These are phyloP conservation scores for Pseudopleuronectes americanus DNA, from an alignment of 2,797 vertebrate genomes.

Conservation along the genomic window DNA sequence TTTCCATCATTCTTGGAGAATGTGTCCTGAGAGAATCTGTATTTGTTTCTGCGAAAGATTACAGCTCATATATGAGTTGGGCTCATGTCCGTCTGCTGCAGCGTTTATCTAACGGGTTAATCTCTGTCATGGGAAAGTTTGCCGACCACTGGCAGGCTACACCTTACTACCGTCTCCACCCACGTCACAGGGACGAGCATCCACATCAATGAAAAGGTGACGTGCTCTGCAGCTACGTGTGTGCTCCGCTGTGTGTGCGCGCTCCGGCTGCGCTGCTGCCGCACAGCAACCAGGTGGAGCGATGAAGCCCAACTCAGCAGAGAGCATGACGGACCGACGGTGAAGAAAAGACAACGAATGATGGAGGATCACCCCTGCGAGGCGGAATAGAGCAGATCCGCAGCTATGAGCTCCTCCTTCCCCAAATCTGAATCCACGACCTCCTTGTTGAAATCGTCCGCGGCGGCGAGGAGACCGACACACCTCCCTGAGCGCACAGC, in stretches of 20 bases:
- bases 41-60: too few species aligned
- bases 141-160: background rate
- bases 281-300: slow-evolving; percentile 72
- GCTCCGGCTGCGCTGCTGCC: slow-evolving; percentile 48
- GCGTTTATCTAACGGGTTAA: background rate
- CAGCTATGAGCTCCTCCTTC: slow-evolving; percentile 82
- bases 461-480: slow-evolving; percentile 80
- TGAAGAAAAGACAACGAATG: slow-evolving; percentile 30
- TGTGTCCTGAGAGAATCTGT: too few species aligned
- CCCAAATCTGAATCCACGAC: slow-evolving; percentile 87
- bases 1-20: too few species aligned
- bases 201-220: slow-evolving; percentile 72
- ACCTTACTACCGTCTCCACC: slow-evolving; percentile 33
- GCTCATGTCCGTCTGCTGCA: background rate
- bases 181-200: slow-evolving; percentile 51
- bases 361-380: slow-evolving; percentile 38
- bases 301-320: slow-evolving; percentile 61
- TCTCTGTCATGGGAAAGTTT: slow-evolving; percentile 33
- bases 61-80: background rate
- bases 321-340: slow-evolving; percentile 40
- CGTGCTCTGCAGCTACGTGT: slow-evolving; percentile 61
- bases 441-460: slow-evolving; percentile 86
- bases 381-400: slow-evolving; percentile 45
- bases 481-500: slow-evolving; percentile 62
- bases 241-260: slow-evolving; percentile 58